Evolutionary conservation across 2,797 vertebrate species (phyloP), one percentile per base, ranked within the genome.

Genomic region (Masticophis lateralis): DNA sequence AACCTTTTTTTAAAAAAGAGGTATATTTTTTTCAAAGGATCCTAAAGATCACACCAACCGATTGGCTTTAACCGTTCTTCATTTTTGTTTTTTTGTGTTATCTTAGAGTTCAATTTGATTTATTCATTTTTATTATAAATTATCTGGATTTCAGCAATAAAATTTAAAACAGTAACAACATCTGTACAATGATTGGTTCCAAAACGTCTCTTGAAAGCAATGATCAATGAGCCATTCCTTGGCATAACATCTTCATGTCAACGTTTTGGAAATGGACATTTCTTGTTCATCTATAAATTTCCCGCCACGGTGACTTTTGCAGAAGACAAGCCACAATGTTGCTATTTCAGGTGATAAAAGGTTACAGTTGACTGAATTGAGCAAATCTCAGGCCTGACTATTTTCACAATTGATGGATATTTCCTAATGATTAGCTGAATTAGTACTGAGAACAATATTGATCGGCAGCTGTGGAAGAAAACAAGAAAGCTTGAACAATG

Each of bases 381-480:
- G 0, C 89, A 25, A 27, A 61, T 88, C 37, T 90, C 74, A 4
- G n/a, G 14, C 60, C 27, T 86, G 2, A 59, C 55, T 89, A 66
- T n/a, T 94, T 92, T 89, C 10, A 2, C 0, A 69, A 20, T 18
- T 92, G 66, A 91, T 59, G 16, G 61, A 90, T 56, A 60, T 88
- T 86, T 93, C 9, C 12, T 0, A 0, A 0, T 43, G 88, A 57
- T 61, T 51, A 93, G 37, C 14, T 91, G 20, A 61, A 28, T 25
- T 92, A 47, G 59, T 94, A n/a, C 1, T 55, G 89, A 20, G 88
- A 47, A 57, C 11, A 4, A 18, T 6, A 60, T 87, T 93, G 94
- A 94, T 94, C 90, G 87, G 63, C 89, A 90, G 89, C 63, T n/a
- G 63, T 90, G 63, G 53, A 74, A 74, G 63, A 53, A 32, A 55